These are phyloP conservation scores for Strigops habroptila DNA, from an alignment of 2,113 vertebrate genomes.

Conservation along the genomic window DNA sequence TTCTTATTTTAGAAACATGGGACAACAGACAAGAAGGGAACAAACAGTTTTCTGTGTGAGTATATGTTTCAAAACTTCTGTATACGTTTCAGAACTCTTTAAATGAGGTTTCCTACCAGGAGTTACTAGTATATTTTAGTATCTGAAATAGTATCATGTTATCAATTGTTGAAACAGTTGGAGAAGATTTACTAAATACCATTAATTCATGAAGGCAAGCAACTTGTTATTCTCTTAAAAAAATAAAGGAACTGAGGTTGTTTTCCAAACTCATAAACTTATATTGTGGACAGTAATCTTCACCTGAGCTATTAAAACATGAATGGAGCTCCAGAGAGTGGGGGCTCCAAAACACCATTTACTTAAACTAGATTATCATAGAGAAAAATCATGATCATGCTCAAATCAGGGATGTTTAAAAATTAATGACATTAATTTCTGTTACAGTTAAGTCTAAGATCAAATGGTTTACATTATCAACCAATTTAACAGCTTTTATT, in stretches of 20 bases:
- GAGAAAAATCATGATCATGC: neutral
- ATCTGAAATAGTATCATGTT: neutral
- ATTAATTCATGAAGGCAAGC: neutral
- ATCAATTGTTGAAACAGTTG: neutral
- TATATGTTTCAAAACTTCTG: neutral
- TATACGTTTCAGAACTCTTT: neutral
- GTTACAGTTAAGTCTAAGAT: neutral
- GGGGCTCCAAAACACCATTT: neutral
- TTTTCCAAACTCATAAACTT: neutral
- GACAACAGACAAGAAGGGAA: neutral
- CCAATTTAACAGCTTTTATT: neutral
- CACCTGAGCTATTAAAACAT: neutral
- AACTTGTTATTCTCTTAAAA: neutral
- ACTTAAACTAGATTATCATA: neutral
- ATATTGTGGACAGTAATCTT: neutral
- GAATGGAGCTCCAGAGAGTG: neutral
- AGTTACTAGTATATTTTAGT: neutral
- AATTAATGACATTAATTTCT: neutral
- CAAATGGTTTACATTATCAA: neutral
- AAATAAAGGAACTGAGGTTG: neutral
- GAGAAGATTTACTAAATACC: neutral
- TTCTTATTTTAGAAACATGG: neutral
- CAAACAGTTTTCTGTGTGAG: neutral
- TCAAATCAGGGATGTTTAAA: neutral
- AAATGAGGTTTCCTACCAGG: neutral